Evolutionary conservation across 2,888 invertebrate species (phyloP), one percentile per base, ranked within the genome.

Genomic region (Papilio gigon): DNA sequence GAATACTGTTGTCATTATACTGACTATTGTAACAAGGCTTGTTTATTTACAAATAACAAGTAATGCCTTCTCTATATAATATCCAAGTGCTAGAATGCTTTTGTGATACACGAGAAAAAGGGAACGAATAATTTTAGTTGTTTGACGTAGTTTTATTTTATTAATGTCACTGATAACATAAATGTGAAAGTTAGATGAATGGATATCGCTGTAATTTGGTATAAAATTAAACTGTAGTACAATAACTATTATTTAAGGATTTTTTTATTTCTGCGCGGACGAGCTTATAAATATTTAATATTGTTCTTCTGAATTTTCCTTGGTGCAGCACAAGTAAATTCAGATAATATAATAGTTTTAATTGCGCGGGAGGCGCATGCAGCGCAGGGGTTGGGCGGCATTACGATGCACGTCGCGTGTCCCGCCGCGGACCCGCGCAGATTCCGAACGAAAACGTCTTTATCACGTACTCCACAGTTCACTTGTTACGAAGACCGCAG

Each of bases 341-440:
- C 83, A 77, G 84, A 86, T 86, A 86, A 87, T 87, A 86, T 84
- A 80, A 87, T 84, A 80, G 80, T 85, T 88, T 88, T 88, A 88
- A 89, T 89, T 89, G 84, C 82, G 80, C 84, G 78, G 82, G 83
- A 78, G 78, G 78, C 75, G 77, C 73, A 78, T 78, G 77, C 71
- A 74, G 73, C 72, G 70, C 53, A 70, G 71, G 68, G 71, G 56
- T 25, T 65, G 74, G 71, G 71, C 71, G 74, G 78, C 81, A 85
- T 88, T 88, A 82, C 78, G 80, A 88, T 88, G 86, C 87, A 71
- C 76, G 76, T 60, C 71, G 80, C 83, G 80, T 75, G 68, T 75
- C 83, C 79, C 75, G 69, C 76, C 64, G 71, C 74, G 73, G 77
- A 80, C 83, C 77, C 74, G 81, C 77, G 77, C 78, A 77, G 84